Evolutionary conservation across 2,797 vertebrate species (phyloP), one percentile per base, ranked within the genome.

Genomic region (Mionectes olivaceus): DNA sequence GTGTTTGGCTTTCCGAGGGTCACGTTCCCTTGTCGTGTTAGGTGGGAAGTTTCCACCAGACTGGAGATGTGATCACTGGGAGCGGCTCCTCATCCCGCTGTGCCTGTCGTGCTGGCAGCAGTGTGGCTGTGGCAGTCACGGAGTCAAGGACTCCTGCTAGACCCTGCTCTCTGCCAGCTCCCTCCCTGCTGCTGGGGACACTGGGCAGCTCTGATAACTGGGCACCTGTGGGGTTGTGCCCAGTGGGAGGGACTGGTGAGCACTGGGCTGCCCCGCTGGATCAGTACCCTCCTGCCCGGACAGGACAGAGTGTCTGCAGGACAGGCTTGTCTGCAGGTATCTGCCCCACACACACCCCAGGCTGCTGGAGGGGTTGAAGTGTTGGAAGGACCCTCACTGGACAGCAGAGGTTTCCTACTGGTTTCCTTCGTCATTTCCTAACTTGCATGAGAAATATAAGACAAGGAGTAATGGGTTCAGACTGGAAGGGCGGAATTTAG

Each of bases 281-380:
- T 65, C 78, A 0, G 1, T 65, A 55, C n/a, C 30, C 19, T n/a
- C 33, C 55, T 73, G 25, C 49, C n/a, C 0, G 0, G 41, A n/a
- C 12, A 82, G 70, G 33, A 19, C 49, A 50, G 49, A 50, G 49
- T 18, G 49, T 28, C 49, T 50, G 49, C 49, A 50, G 49, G 49
- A 50, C 49, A 28, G 49, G 25, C 5, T 50, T 32, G 17, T 33
- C 33, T 60, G 57, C 7, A 6, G 44, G 49, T 16, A 3, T 28
- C 78, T 81, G 43, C 55, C 59, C 81, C 57, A 16, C 3, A 0
- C 33, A 63, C 4, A 12, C 23, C n/a, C 11, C 2, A 1, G 32
- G 6, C 30, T 16, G 43, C 3, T 5, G 19, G 49, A 71, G 55
- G 21, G n/a, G 11, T 30, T 55, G 19, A 46, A 60, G 33, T 50